Base-by-base conservation (phyloP, 2,113 vertebrate species). In the Megaceryle torquata region DNA sequence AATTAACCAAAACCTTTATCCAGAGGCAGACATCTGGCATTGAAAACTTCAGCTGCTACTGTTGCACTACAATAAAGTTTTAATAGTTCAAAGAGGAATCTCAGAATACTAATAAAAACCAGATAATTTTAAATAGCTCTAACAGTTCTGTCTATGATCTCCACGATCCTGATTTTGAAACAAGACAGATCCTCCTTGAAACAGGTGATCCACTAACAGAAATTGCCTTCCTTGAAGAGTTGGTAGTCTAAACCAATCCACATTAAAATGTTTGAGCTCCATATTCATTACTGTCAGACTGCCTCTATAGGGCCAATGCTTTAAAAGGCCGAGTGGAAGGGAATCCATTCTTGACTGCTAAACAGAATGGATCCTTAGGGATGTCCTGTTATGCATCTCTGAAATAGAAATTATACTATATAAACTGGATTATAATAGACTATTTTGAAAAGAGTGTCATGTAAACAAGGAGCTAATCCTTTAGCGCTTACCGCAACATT, bases 1-100 rank as follows among this genome's bases (percentile, higher is more conserved):
- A 63, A 88, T 94, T 86, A 92, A 83, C 41, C 31, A 89, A 86
- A 94, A 54, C 15, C 81, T 87, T 91, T 78, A 63, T 68, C 85
- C 87, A 87, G 65, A 84, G 57, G 39, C 39, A 91, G 61, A 70
- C 67, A 76, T 39, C 74, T 89, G 78, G 61, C 74, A 75, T 3
- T 71, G 57, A 79, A 76, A 89, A 56, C 39, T 82, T 53, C n/a
- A 11, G 25, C 39, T 81, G 72, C 89, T 60, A 39, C 56, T 60
- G 39, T 0, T 68, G 61, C 61, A 60, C 33, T 50, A 59, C 0
- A 2, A 77, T 26, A 9, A 78, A 82, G 39, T 82, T 84, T 68
- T 35, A 64, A 46, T 24, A 11, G 14, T 71, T 71, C 35, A 11
- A 74, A 76, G 60, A 74, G 48, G 89, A 83, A 61, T 5, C 35